These are phyloP conservation scores for Lasioglossum figueresi DNA, from an alignment of 2,888 invertebrate species.

Conservation along the genomic window DNA sequence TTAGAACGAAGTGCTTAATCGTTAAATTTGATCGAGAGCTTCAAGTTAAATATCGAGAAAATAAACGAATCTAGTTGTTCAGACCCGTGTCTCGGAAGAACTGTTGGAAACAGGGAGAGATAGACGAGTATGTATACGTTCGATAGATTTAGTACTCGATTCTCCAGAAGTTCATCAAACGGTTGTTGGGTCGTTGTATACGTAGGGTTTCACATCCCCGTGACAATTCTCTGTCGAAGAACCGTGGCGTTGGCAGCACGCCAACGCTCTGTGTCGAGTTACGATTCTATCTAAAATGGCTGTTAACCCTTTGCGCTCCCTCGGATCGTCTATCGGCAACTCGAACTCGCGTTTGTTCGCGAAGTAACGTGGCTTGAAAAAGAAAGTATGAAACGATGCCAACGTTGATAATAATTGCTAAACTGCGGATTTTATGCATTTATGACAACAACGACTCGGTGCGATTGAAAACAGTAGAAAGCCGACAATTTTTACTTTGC, in stretches of 20 bases:
- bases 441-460: no score
- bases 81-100: neutral
- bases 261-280: constrained; percentile 3
- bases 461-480: no score
- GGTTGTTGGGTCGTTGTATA: neutral
- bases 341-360: neutral
- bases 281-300: constrained; percentile 14
- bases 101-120: neutral
- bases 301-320: constrained; percentile 14
- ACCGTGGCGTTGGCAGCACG: constrained; percentile 2
- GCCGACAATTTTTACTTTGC: neutral
- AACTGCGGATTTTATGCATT: neutral
- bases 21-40: neutral
- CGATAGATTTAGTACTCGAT: neutral
- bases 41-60: neutral
- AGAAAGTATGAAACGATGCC: neutral
- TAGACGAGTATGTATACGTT: neutral
- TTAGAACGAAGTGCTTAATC: neutral
- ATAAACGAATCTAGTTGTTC: neutral
- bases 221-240: neutral
- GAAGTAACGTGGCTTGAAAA: neutral
- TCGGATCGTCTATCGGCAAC: neutral
- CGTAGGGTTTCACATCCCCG: neutral
- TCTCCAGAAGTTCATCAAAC: neutral
- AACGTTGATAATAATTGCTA: neutral